Percentiles rank a stretch among this genome's conserved stretches.
Evolutionary conservation across 2,797 vertebrate species (phyloP).

Genomic region (Lerista edwardsae): DNA sequence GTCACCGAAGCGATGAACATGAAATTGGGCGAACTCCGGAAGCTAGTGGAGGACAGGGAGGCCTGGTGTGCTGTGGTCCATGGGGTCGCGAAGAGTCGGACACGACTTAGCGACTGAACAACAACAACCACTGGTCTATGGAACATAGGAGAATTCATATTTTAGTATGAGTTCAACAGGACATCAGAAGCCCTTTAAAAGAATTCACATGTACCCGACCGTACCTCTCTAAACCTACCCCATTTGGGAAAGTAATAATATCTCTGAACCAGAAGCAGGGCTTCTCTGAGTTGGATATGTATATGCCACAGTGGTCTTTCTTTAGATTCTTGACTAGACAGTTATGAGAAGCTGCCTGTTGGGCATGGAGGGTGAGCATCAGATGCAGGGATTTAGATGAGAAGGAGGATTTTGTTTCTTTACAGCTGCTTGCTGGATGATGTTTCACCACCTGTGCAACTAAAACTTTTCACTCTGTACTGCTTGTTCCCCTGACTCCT

Average conservation of each 20-base stretch:
- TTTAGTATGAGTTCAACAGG: neutral
- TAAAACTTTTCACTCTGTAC: neutral
- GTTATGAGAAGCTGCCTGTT: neutral
- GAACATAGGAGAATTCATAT: neutral
- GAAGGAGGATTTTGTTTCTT: slow-evolving; percentile 17
- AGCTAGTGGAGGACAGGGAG: too few species aligned
- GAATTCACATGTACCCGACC: neutral
- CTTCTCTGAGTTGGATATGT: neutral
- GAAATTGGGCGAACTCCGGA: too few species aligned
- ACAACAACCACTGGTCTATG: too few species aligned
- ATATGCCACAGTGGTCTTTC: neutral
- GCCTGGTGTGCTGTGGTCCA: too few species aligned
- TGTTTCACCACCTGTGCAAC: slow-evolving; percentile 17
- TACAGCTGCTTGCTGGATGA: slow-evolving; percentile 4
- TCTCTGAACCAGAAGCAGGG: neutral
- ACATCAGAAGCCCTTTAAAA: neutral
- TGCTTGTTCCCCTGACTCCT: slow-evolving; percentile 1
- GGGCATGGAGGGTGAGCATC: neutral
- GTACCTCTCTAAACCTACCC: neutral
- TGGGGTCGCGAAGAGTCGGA: too few species aligned
- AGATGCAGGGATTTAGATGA: neutral
- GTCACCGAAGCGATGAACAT: too few species aligned
- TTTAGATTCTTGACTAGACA: neutral
- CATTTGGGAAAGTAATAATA: neutral
- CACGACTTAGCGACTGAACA: too few species aligned